A percentile compares a stretch with the other conserved stretches of the same genome.
These are phyloP conservation scores for Drosophila ficusphila DNA, from an alignment of 1,140 invertebrate genomes.

Conservation along the genomic window DNA sequence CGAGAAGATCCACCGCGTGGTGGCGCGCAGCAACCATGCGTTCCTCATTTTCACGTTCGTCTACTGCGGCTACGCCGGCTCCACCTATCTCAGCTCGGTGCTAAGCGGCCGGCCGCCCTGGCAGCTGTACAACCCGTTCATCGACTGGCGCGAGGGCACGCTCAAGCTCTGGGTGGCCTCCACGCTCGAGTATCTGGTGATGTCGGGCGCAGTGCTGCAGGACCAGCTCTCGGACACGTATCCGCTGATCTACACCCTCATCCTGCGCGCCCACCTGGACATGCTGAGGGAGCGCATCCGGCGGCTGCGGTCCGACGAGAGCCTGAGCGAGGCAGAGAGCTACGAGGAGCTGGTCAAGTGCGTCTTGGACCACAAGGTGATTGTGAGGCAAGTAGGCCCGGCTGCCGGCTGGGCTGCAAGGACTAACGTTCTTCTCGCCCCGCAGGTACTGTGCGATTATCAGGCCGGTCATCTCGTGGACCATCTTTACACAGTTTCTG, in stretches of 20 bases:
- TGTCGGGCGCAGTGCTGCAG: conserved; percentile 60
- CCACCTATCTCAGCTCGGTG: conserved; percentile 59
- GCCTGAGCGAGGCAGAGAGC: conserved; percentile 46
- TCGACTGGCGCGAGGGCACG: conserved; percentile 51
- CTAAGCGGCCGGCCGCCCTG: conserved; percentile 55
- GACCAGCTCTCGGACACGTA: conserved; percentile 59
- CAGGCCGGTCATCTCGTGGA: conserved; percentile 62
- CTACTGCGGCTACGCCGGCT: conserved; percentile 59
- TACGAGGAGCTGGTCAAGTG: conserved; percentile 59
- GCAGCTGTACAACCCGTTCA: conserved; percentile 59
- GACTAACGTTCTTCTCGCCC: not conserved
- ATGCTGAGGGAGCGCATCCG: conserved; percentile 54
- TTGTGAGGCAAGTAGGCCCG: conserved; percentile 30
- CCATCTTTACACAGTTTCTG: conserved; percentile 65
- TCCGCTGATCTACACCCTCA: conserved; percentile 56
- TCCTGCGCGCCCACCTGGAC: conserved; percentile 51
- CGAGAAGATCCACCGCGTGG: conserved; percentile 50
- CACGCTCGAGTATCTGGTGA: conserved; percentile 53
- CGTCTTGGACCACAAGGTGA: conserved; percentile 59
- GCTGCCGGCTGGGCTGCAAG: too few species aligned
- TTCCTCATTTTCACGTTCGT: conserved; percentile 67
- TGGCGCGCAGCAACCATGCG: conserved; percentile 53
- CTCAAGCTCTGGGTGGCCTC: conserved; percentile 53
- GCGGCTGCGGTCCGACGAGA: conserved; percentile 32
- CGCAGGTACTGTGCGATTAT: conserved; percentile 53